Percentiles rank a stretch among this genome's conserved stretches.
Evolutionary conservation across 2,797 vertebrate genomes (phyloP).

Genomic region (Epinephelus malabaricus): DNA sequence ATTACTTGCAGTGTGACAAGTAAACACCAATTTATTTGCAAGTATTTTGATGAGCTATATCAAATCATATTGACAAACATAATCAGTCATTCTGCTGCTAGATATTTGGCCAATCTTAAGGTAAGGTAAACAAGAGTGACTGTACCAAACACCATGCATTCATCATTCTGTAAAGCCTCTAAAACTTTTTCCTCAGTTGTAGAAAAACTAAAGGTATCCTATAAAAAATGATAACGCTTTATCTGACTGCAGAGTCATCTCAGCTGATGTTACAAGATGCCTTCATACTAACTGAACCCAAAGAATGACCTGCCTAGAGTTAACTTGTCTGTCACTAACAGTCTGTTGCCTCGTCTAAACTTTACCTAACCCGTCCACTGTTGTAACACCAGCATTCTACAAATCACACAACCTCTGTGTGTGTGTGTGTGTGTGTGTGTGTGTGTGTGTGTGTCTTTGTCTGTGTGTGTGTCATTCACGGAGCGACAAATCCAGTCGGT

Average conservation of each 20-base stretch:
- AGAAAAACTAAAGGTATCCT: not conserved
- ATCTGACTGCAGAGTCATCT: not conserved
- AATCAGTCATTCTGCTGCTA: not conserved
- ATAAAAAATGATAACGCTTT: not conserved
- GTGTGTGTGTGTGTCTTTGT: conserved; percentile 34
- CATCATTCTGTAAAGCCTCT: not conserved
- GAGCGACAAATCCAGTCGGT: conserved; percentile 58
- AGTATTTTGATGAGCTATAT: not conserved
- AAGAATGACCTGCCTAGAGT: not conserved
- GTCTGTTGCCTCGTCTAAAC: not conserved
- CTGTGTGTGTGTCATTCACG: conserved; percentile 51
- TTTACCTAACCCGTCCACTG: not conserved
- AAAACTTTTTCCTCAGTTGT: not conserved
- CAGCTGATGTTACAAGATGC: not conserved
- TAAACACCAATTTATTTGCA: too few relatives aligned
- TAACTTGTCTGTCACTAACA: not conserved
- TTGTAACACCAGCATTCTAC: conserved; percentile 17
- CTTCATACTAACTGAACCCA: not conserved
- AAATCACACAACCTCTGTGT: conserved; percentile 6
- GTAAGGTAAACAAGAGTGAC: not conserved
- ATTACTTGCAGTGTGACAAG: too few relatives aligned
- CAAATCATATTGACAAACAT: not conserved
- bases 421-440: not conserved
- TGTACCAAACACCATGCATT: not conserved
- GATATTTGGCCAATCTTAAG: not conserved